phyloP scores from a whole-genome alignment of 2,797 vertebrate genomes.

The Numenius phaeopus region DNA sequence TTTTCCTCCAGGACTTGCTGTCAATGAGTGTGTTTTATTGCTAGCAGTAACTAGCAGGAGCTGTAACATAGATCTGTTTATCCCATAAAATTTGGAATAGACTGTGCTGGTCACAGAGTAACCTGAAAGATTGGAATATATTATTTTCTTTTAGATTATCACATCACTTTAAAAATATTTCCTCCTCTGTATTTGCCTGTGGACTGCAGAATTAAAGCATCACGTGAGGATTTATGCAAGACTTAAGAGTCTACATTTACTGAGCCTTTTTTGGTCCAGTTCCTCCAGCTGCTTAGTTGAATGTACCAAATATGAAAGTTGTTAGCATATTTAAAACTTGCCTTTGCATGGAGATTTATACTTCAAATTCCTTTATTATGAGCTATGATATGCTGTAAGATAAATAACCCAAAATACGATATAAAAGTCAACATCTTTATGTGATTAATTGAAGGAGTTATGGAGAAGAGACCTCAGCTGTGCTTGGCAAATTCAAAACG shows the following conservation, averaged over 20 bases:
- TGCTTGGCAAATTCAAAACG: conserved; percentile 2
- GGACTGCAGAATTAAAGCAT: neutral
- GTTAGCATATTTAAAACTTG: conserved; percentile 24
- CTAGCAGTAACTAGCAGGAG: neutral
- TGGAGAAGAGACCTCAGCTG: conserved; percentile 9
- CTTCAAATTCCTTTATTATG: neutral
- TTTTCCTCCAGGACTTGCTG: conserved; percentile 23
- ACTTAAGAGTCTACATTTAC: neutral
- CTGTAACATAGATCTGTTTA: conserved; percentile 22
- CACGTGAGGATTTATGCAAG: neutral
- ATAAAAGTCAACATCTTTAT: conserved; percentile 1
- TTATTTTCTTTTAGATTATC: neutral
- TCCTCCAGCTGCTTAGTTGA: neutral
- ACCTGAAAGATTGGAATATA: neutral
- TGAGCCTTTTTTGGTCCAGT: neutral
- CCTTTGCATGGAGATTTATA: neutral
- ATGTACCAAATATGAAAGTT: neutral
- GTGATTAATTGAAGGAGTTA: conserved; percentile 32
- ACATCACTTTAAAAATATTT: neutral
- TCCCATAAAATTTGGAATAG: neutral
- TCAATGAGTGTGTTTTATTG: conserved; percentile 10
- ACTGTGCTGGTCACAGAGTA: neutral
- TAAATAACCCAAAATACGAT: neutral
- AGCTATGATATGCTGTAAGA: neutral
- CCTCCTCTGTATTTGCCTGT: neutral